Conservation (phyloP, 2,888 invertebrate species). For the Fragum whitleyi region DNA sequence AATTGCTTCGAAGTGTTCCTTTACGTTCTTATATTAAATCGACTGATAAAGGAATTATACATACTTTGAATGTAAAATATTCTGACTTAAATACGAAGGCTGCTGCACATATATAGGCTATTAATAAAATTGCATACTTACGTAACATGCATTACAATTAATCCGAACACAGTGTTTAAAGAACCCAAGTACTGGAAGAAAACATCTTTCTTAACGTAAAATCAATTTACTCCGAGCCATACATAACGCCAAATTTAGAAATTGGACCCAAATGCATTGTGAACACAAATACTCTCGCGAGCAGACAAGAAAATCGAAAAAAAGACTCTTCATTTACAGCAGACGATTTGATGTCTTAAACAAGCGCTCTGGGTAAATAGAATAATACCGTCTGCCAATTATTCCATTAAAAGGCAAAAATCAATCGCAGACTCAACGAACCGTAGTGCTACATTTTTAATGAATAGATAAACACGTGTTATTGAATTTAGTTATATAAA, state of each 20-base stretch:
- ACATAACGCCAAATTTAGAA: not conserved
- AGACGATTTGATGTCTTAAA: slow-evolving; percentile 11
- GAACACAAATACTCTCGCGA: not conserved
- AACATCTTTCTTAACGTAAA: not conserved
- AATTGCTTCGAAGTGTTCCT: too few species aligned
- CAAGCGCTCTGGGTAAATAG: not conserved
- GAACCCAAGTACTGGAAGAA: not conserved
- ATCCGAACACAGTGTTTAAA: not conserved
- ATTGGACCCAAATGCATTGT: not conserved
- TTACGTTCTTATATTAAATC: too few species aligned
- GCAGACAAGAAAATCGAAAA: slow-evolving; percentile 6
- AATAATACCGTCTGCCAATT: not conserved
- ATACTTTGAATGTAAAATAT: too few species aligned
- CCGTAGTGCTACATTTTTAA: too few species aligned
- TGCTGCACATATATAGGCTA: too few species aligned
- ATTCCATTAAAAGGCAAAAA: not conserved
- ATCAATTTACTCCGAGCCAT: not conserved
- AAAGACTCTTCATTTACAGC: slow-evolving; percentile 9
- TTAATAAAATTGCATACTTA: too few species aligned
- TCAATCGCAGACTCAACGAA: too few species aligned
- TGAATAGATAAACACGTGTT: too few species aligned
- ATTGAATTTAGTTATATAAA: too few species aligned
- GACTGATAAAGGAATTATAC: too few species aligned
- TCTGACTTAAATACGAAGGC: too few species aligned
- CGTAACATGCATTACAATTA: not conserved